phyloP scores from a whole-genome alignment of 23 tunicate genomes.

The Halocynthia aurantium region DNA sequence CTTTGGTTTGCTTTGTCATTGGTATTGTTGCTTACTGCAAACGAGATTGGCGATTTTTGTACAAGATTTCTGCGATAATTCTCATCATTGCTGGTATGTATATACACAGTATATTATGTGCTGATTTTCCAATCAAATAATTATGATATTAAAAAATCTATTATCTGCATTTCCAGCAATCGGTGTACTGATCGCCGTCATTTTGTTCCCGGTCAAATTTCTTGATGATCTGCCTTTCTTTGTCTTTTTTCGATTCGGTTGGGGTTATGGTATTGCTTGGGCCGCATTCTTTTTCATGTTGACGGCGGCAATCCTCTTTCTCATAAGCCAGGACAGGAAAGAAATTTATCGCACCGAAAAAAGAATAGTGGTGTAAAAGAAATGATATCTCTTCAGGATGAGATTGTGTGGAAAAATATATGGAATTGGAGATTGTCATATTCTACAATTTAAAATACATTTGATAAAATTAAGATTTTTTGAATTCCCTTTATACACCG shows the following conservation, averaged over 20 bases:
- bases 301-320: conserved; percentile 73
- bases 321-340: conserved; percentile 77
- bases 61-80: conserved; percentile 77
- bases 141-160: neutral
- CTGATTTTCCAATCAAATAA: neutral
- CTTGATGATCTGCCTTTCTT: conserved; percentile 69
- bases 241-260: conserved; percentile 92
- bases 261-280: conserved; percentile 99
- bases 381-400: no score
- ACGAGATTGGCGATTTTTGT: conserved; percentile 81
- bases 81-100: conserved; percentile 70
- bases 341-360: conserved; percentile 77
- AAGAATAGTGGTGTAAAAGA: conserved; percentile 35
- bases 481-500: no score
- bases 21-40: conserved; percentile 88
- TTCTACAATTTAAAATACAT: no score
- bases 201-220: conserved; percentile 80
- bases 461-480: no score
- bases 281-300: conserved; percentile 87
- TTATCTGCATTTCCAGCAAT: conserved; percentile 44
- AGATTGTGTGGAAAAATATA: no score
- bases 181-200: conserved; percentile 67
- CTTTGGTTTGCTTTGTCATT: conserved; percentile 63
- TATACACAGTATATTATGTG: neutral
- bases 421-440: no score